Conservation (phyloP, 2,113 vertebrate genomes). For the Nesospiza acunhae region DNA sequence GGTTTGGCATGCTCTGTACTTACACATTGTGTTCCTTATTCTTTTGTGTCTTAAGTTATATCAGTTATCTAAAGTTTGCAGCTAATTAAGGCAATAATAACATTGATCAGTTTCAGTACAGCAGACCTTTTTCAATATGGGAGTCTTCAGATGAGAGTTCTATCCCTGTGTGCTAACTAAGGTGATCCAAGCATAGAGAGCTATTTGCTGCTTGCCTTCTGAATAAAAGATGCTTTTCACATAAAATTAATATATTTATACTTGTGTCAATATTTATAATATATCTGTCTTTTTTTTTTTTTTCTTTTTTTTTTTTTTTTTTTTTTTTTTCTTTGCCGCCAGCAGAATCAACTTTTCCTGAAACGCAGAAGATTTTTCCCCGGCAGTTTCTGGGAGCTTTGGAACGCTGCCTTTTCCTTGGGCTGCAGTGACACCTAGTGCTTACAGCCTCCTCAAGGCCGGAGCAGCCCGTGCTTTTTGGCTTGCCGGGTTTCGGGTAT, state of each 20-base stretch:
- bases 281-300: not conserved
- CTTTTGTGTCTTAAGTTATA: not conserved
- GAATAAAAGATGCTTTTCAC: not conserved
- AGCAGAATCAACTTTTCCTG: not conserved
- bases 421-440: conserved; percentile 55
- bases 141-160: not conserved
- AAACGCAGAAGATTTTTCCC: not conserved
- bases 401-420: not conserved
- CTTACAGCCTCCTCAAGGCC: not conserved
- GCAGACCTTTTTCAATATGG: not conserved
- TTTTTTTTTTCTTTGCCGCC: not conserved
- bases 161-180: not conserved
- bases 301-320: not conserved
- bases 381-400: not conserved
- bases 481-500: not conserved
- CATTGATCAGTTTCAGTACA: not conserved
- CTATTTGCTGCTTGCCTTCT: not conserved
- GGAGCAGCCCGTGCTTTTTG: not conserved
- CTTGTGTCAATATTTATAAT: not conserved
- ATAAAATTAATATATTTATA: not conserved
- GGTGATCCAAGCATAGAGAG: not conserved
- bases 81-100: not conserved
- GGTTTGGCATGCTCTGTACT: not conserved
- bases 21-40: not conserved
- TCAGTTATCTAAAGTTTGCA: not conserved